Base-by-base conservation (phyloP, 2,113 vertebrate species). In the Amphiprion percula region DNA sequence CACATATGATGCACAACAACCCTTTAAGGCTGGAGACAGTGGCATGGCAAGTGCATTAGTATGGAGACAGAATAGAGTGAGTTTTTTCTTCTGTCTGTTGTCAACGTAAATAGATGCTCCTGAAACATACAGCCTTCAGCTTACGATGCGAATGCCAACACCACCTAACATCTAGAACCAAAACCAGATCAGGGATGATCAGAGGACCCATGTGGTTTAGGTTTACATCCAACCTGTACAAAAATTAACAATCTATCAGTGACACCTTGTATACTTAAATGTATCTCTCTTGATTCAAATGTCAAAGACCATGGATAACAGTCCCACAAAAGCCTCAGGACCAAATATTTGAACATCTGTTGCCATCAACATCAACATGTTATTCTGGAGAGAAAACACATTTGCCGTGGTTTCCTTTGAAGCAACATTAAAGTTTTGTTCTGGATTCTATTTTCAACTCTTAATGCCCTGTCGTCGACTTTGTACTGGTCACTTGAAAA, bases 351-450 rank as follows among this genome's bases (percentile, higher is more conserved):
- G 4, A 21, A 82, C 75, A 82, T 82, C 58, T 88, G 71, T 67
- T 83, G 68, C 81, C 59, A 74, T 84, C 68, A 62, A 53, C 64
- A 78, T 80, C 56, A 53, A 53, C 52, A 53, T 55, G 63, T 74
- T 79, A 79, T 79, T 72, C 61, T 67, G 33, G 74, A 56, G 52
- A 72, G 62, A 75, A 72, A 79, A 79, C 68, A 85, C 58, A 79
- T 84, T 80, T 77, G 77, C 68, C 33, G 68, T 74, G 80, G 85
- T 76, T 87, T 83, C 19, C 68, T 80, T 80, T 86, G 72, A 83
- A 73, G 67, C 24, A 44, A 59, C 44, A 76, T 79, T 68, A 30
- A 39, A 65, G 70, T 77, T 76, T 68, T 82, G 62, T 61, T 73
- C 63, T 68, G 33, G 23, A 67, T 67, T 66, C 73, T 76, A 21